Evolutionary conservation across 2,113 vertebrate genomes (phyloP), one percentile per base, ranked within the genome.

Genomic region (Erinaceus europaeus): DNA sequence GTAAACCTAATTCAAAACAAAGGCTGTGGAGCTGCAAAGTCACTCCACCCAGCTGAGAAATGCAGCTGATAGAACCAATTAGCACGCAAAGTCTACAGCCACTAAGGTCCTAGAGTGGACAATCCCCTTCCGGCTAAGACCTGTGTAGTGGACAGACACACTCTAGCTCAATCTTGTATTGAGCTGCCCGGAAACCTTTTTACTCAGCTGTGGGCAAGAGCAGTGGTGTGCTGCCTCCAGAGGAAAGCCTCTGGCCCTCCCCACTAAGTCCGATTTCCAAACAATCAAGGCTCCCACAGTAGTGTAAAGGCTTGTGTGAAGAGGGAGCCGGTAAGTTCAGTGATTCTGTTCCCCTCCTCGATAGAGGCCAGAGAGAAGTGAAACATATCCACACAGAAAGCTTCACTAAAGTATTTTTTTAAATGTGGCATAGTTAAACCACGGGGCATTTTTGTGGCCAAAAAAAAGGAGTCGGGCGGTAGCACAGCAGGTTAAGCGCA

Each of bases 121-220:
- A 50, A 36, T 32, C 13, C 53, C 32, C 76, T 91, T 89, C 82
- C 65, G 50, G 67, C 52, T 81, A 46, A 84, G 75, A 81, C 59
- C 65, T 25, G 27, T 25, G 10, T 44, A 53, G 18, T 38, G 61
- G 65, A 69, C 0, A 46, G 55, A 61, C 84, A 88, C 48, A 67
- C 4, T 65, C 84, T 64, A 50, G 77, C 71, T 84, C 57, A 77
- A 38, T 69, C 77, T 21, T 68, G 27, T 68, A 38, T 69, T 91
- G 61, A 88, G 50, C 36, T 61, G 29, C 21, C 75, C 50, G 6
- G 68, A 86, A 89, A 87, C 21, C 46, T 59, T 65, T 90, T 68
- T 53, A 61, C 46, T 88, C 69, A 78, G 67, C 75, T 78, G 79
- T 2, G 84, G 74, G 59, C 71, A 89, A 50, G 48, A 9, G 17